Base-by-base conservation (phyloP, 2,888 invertebrate species). In the Drosophila leonis region DNA sequence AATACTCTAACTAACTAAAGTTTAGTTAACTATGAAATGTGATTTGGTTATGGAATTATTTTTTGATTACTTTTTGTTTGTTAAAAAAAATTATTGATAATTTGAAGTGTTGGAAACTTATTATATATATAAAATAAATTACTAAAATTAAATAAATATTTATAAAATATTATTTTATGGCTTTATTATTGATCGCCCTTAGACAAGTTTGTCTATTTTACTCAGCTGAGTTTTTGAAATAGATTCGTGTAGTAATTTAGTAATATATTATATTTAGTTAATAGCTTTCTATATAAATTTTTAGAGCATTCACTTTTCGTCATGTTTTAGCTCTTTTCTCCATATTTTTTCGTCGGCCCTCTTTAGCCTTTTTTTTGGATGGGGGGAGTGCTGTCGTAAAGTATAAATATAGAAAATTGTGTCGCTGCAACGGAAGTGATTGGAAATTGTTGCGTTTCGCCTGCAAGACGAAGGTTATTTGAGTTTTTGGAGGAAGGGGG, bases 401-500 rank as follows among this genome's bases (percentile, higher is more conserved):
- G 77, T 73, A 88, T 77, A 85, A 84, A 88, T 77, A 80, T 82
- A 75, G 86, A 85, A 88, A 83, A 86, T 83, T 81, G 81, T 88
- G 89, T 88, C 90, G 87, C 83, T 82, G 84, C 74, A 79, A 80
- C 82, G 88, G 90, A 90, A 88, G 90, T 90, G 90, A 90, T 90
- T 90, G 90, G 90, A 90, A 90, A 90, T 90, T 90, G 90, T 88
- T 83, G 81, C 85, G 74, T 66, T 63, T 80, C 66, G 77, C 60
- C 72, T 73, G 74, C 35, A 56, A 48, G 68, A 60, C 39, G 35
- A 65, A 54, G 65, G 59, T 46, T 65, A 29, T 37, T 49, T 63
- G 29, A n/a, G 41, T 20, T 49, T 35, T 35, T 37, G 37, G 15
- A 52, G 37, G 0, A 6, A 4, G n/a, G 29, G 52, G 9, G 9